Evolutionary conservation across 2,113 vertebrate genomes (phyloP).

Genomic region (Cynocephalus volans): DNA sequence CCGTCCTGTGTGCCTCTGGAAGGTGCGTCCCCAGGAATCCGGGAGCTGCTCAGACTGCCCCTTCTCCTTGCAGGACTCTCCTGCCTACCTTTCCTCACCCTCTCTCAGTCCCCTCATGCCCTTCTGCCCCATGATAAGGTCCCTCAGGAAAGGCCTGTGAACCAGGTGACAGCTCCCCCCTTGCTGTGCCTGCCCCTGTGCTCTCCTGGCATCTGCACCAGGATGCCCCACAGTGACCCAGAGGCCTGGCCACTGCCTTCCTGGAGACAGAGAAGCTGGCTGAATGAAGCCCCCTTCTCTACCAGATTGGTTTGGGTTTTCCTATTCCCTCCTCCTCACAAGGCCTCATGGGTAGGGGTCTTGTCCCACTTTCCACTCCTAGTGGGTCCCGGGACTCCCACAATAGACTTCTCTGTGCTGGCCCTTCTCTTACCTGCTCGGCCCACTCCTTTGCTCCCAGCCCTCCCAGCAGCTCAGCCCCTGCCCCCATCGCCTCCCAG

Average conservation of each 20-base stretch:
- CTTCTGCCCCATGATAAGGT: neutral
- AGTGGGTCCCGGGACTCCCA: rapidly evolving
- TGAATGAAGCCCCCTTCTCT: neutral
- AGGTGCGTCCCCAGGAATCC: neutral
- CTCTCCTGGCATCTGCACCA: no score
- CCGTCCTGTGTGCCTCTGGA: neutral
- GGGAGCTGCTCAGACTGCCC: neutral
- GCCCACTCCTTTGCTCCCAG: neutral
- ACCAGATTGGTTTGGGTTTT: neutral
- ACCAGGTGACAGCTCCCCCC: no score
- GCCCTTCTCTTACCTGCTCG: neutral
- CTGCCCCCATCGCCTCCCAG: neutral
- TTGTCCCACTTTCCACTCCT: neutral
- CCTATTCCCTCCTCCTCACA: no score
- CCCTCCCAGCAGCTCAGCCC: neutral
- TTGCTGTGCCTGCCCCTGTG: no score
- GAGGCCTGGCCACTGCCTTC: neutral
- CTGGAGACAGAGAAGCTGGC: neutral
- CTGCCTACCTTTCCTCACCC: neutral
- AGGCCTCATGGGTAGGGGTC: neutral
- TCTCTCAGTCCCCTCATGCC: neutral
- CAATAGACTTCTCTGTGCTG: neutral
- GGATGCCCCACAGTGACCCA: neutral
- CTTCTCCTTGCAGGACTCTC: neutral
- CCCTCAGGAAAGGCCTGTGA: neutral